Evolutionary conservation across 2,113 vertebrate genomes (phyloP).

Genomic region (Lycaon pictus): DNA sequence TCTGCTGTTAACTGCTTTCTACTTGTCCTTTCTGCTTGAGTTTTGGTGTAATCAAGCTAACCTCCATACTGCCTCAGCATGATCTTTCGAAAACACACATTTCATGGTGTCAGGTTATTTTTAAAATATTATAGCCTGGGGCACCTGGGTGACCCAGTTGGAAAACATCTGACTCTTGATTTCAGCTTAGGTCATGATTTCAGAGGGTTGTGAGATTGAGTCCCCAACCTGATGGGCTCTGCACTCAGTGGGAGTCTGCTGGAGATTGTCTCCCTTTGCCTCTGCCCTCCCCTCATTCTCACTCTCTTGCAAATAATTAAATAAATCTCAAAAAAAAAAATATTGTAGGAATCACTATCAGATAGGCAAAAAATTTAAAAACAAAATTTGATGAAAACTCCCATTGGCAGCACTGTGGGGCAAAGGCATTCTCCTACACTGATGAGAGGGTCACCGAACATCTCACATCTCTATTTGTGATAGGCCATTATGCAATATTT

Average conservation of each 20-base stretch:
- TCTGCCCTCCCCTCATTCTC: not conserved
- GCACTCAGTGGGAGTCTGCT: not conserved
- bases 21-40: not conserved
- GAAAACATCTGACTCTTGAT: not conserved
- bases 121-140: not conserved
- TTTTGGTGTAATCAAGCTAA: not conserved
- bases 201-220: not conserved
- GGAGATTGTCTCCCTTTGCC: not conserved
- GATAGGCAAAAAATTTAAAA: not conserved
- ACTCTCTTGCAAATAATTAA: not conserved
- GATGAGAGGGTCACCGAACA: too few relatives aligned
- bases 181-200: not conserved
- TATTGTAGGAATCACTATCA: not conserved
- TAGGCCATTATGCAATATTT: not conserved
- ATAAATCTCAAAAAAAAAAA: not conserved
- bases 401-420: not conserved
- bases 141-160: not conserved
- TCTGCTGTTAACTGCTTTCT: not conserved
- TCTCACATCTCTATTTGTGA: not conserved
- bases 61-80: not conserved
- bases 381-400: slow-evolving; percentile 21
- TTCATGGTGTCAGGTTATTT: not conserved
- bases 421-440: not conserved
- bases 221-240: not conserved
- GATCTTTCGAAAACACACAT: not conserved